Evolutionary conservation across 1,140 invertebrate species (phyloP).

Genomic region (Brachionus calyciflorus): DNA sequence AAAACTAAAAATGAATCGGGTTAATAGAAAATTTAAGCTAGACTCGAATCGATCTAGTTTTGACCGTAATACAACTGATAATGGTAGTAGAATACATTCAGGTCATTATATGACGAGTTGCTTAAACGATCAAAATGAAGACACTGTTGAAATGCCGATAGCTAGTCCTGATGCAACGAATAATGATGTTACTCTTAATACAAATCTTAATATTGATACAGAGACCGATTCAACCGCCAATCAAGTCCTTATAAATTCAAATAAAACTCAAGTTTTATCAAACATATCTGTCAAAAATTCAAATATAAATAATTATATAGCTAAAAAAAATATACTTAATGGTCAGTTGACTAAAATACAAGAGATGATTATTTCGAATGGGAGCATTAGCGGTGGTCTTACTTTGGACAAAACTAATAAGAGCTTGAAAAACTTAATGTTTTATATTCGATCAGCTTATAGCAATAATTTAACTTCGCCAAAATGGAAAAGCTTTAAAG

Average conservation of each 20-base stretch:
- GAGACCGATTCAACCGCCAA: neutral
- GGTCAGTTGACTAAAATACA: neutral
- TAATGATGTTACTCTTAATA: constrained; percentile 41
- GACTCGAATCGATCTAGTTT: neutral
- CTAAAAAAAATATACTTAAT: neutral
- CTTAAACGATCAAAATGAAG: constrained; percentile 11
- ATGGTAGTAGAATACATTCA: constrained; percentile 11
- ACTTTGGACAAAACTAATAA: constrained; percentile 29
- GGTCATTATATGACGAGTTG: constrained; percentile 44
- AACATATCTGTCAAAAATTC: too few relatives aligned
- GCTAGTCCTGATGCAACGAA: constrained; percentile 42
- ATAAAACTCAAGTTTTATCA: too few relatives aligned
- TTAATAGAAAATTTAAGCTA: constrained; percentile 1
- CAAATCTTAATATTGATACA: neutral
- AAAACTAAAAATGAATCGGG: constrained; percentile 37
- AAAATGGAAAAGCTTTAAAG: constrained; percentile 99
- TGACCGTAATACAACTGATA: neutral
- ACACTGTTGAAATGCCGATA: constrained; percentile 44
- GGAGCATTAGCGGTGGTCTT: constrained; percentile 39
- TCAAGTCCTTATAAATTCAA: too few relatives aligned
- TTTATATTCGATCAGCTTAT: constrained; percentile 21
- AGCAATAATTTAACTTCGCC: constrained; percentile 67
- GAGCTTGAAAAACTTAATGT: constrained; percentile 37
- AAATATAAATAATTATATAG: neutral
- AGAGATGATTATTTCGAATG: neutral